phyloP scores from a whole-genome alignment of 2,113 vertebrate species.

The Ameiurus melas region DNA sequence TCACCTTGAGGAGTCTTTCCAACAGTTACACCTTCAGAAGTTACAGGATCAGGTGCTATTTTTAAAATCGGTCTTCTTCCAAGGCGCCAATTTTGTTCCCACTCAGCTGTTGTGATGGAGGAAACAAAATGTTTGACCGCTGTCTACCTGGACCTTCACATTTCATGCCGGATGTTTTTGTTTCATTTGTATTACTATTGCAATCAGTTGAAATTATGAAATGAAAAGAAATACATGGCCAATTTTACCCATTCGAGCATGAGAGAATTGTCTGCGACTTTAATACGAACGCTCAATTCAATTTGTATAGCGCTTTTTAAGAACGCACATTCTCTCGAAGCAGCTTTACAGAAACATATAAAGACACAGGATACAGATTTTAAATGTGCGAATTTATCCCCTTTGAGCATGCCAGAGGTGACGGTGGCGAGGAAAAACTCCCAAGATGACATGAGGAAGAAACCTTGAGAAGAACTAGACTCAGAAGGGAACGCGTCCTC shows the following conservation, averaged over 20 bases:
- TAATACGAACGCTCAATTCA: neutral
- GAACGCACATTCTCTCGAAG: too few relatives aligned
- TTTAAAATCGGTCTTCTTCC: conserved; percentile 33
- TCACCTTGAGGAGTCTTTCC: conserved; percentile 33
- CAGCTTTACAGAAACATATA: too few relatives aligned
- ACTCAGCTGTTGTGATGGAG: neutral
- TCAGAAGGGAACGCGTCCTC: too few relatives aligned
- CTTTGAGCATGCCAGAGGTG: too few relatives aligned
- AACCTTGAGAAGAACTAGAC: too few relatives aligned
- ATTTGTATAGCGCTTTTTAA: too few relatives aligned
- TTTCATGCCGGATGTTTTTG: neutral
- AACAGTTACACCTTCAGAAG: conserved; percentile 25
- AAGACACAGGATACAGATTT: too few relatives aligned
- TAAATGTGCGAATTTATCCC: too few relatives aligned
- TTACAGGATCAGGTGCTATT: conserved; percentile 19
- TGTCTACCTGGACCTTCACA: neutral
- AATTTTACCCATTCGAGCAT: neutral
- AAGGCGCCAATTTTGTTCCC: neutral
- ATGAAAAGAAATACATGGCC: neutral
- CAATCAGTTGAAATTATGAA: neutral
- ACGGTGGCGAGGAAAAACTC: too few relatives aligned
- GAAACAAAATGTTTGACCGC: neutral
- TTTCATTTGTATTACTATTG: neutral
- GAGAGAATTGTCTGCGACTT: neutral
- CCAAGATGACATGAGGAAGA: too few relatives aligned